Conservation (phyloP, 2,113 vertebrate species). For the Syngnathoides biaculeatus region DNA sequence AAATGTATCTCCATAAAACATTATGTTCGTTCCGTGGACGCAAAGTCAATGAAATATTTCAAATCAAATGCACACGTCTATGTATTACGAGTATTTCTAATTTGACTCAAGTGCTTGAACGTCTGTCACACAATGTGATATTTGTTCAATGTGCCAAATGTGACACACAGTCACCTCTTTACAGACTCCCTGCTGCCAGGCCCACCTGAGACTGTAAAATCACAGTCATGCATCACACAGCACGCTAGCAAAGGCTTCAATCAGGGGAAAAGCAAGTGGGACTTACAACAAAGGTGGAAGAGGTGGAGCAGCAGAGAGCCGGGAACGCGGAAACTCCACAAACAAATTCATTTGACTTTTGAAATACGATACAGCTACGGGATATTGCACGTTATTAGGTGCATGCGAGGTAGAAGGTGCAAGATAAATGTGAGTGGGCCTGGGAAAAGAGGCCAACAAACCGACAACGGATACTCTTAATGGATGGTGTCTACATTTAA, state of each 20-base stretch:
- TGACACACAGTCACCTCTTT: constrained; percentile 69
- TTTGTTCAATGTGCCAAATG: constrained; percentile 72
- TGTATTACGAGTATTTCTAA: constrained; percentile 34
- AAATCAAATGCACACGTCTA: neutral
- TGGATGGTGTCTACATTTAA: no score
- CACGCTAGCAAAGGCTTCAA: constrained; percentile 67
- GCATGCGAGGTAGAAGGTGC: constrained; percentile 18
- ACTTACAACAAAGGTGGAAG: constrained; percentile 39
- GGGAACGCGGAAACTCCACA: constrained; percentile 10
- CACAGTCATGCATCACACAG: constrained; percentile 75
- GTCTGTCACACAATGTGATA: constrained; percentile 42
- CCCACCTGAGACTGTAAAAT: constrained; percentile 71
- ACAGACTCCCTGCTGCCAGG: constrained; percentile 62
- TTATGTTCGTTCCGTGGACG: no score
- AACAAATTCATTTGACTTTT: constrained; percentile 11
- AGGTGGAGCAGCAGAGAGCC: constrained; percentile 9
- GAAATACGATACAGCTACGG: constrained; percentile 34
- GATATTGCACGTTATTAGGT: constrained; percentile 23
- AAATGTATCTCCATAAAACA: no score
- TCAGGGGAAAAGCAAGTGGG: constrained; percentile 48
- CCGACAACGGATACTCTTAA: no score
- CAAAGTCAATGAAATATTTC: neutral
- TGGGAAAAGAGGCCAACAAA: neutral
- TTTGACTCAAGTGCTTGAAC: constrained; percentile 25
- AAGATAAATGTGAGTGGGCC: constrained; percentile 29